Percentiles rank a stretch among this genome's conserved stretches.
Conservation (phyloP, 2,888 invertebrate species). For the Baronia brevicornis region DNA sequence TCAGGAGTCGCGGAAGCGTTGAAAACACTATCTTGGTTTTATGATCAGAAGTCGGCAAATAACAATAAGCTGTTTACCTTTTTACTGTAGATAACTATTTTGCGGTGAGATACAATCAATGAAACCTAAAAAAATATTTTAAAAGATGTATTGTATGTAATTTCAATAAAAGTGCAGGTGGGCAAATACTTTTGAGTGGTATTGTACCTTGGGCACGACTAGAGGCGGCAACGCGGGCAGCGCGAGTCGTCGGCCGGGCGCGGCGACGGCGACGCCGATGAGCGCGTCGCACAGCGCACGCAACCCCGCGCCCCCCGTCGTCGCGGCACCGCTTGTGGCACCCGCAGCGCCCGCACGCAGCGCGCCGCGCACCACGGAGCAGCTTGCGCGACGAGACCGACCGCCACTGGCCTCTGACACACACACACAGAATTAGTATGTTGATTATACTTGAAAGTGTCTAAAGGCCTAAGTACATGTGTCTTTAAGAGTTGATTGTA, state of each 20-base stretch:
- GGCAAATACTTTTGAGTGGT: too few relatives aligned
- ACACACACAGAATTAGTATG: slow-evolving; percentile 2
- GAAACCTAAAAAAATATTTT: too few relatives aligned
- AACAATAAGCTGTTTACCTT: too few relatives aligned
- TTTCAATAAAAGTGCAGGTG: too few relatives aligned
- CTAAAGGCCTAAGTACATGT: too few relatives aligned
- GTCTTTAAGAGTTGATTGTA: too few relatives aligned
- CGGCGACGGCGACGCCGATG: slow-evolving; percentile 69
- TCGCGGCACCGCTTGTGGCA: slow-evolving; percentile 21
- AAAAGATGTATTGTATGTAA: too few relatives aligned
- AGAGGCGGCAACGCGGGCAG: slow-evolving; percentile 67
- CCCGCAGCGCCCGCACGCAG: slow-evolving; percentile 22
- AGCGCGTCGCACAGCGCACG: slow-evolving; percentile 73
- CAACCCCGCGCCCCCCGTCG: slow-evolving; percentile 35
- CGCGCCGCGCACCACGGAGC: slow-evolving; percentile 38
- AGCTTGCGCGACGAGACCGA: slow-evolving; percentile 49
- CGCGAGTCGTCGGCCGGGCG: slow-evolving; percentile 63
- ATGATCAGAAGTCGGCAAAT: too few relatives aligned
- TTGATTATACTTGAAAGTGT: background rate
- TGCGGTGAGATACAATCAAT: too few relatives aligned
- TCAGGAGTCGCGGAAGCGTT: too few relatives aligned
- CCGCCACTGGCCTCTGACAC: slow-evolving; percentile 48
- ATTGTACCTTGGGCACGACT: slow-evolving; percentile 72
- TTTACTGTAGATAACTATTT: too few relatives aligned
- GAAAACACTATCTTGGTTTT: too few relatives aligned